Base-by-base conservation (phyloP, 2,888 invertebrate species). In the Colostygia pectinataria region DNA sequence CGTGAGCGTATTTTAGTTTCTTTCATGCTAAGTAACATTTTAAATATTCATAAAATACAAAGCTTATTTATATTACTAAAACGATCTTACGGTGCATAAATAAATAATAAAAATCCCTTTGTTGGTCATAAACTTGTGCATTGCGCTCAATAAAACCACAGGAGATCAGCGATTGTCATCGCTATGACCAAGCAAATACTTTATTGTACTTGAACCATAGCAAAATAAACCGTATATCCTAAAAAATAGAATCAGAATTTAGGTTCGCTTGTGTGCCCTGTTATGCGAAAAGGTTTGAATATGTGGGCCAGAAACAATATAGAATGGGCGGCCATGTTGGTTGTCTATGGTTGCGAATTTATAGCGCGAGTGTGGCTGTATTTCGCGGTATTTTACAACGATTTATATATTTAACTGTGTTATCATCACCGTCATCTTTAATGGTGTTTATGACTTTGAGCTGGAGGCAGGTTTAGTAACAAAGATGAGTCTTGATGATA, bases 301-400 rank as follows among this genome's bases (percentile, higher is more conserved):
- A 72, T 71, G 67, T 75, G 75, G 71, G 63, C 74, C 78, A 83
- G 64, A 81, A 82, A 85, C 83, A 84, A 83, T 81, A 80, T 79
- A 83, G 75, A 81, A 74, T 74, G 69, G 67, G 69, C 79, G 79
- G 77, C 78, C 79, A 77, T 86, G 86, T 85, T 74, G 67, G 75
- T 78, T 84, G 85, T 85, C 86, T 83, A 80, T 83, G 78, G 63
- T 57, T 59, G 66, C 68, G 74, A 78, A 86, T 86, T 85, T 83
- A 87, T 80, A 66, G 82, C 66, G 67, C 59, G 58, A 65, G 65
- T 61, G 65, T 66, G 66, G 9, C 74, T 73, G 75, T 80, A 77
- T 81, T 80, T 81, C 65, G 68, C 71, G 61, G 71, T 75, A 74
- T 75, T 68, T 71, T 68, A 71, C 71, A 71, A 61, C 52, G 55